Percentiles rank a stretch among this genome's conserved stretches.
phyloP scores from a whole-genome alignment of 1,140 invertebrate genomes.

The Apis cerana region DNA sequence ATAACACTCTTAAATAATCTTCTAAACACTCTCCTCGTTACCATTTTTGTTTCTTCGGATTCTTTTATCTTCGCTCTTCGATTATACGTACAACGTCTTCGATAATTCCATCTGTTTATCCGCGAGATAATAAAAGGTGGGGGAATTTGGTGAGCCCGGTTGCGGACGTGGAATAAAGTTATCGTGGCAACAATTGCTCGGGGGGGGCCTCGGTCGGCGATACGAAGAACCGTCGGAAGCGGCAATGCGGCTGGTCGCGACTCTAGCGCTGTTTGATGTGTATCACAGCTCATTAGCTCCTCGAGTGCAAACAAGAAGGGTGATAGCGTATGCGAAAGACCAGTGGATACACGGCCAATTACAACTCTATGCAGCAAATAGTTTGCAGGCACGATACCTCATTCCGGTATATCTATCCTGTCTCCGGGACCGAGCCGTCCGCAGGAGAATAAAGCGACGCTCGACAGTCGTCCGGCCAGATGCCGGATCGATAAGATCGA shows the following conservation, averaged over 20 bases:
- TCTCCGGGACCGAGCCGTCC: slow-evolving; percentile 39
- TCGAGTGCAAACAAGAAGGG: slow-evolving; percentile 72
- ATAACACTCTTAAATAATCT: too few relatives aligned
- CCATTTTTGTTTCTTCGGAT: too few relatives aligned
- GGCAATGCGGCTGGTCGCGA: slow-evolving; percentile 45
- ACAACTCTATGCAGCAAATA: slow-evolving; percentile 78
- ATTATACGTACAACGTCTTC: too few relatives aligned
- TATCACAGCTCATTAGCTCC: slow-evolving; percentile 78
- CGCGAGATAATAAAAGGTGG: not conserved
- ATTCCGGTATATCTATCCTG: slow-evolving; percentile 62
- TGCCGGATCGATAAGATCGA: slow-evolving; percentile 35
- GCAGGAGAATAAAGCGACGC: slow-evolving; percentile 33
- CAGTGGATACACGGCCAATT: slow-evolving; percentile 75
- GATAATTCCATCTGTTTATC: too few relatives aligned
- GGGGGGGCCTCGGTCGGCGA: not conserved
- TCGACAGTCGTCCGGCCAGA: slow-evolving; percentile 27
- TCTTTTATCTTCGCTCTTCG: too few relatives aligned
- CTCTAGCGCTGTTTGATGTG: slow-evolving; percentile 72
- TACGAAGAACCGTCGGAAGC: slow-evolving; percentile 53
- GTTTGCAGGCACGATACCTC: slow-evolving; percentile 73
- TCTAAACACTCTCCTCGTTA: too few relatives aligned
- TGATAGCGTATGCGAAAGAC: slow-evolving; percentile 66
- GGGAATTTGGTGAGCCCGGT: not conserved
- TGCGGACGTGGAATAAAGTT: not conserved
- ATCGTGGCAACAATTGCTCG: slow-evolving; percentile 29